Evolutionary conservation across 2,888 invertebrate genomes (phyloP).

Genomic region (Oegoconia quadripuncta): DNA sequence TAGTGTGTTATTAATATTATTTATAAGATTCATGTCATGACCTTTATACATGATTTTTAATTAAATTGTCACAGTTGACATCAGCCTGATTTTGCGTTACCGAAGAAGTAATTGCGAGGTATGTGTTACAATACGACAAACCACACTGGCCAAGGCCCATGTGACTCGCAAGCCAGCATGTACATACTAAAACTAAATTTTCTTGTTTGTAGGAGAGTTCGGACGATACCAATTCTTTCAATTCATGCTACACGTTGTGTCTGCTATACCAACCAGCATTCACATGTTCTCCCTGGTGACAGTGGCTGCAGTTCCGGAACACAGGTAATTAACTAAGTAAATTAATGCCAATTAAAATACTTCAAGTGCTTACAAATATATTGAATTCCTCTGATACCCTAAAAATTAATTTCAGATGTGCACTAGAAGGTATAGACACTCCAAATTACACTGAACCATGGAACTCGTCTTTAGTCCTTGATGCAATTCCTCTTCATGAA

Average conservation of each 20-base stretch:
- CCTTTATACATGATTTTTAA: too few species aligned
- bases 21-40: too few species aligned
- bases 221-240: slow-evolving; percentile 90
- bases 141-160: too few species aligned
- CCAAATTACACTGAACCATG: slow-evolving; percentile 69
- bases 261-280: slow-evolving; percentile 87
- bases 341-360: too few species aligned
- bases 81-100: too few species aligned
- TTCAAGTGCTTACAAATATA: neutral
- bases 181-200: neutral
- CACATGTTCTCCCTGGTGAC: slow-evolving; percentile 91
- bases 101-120: too few species aligned
- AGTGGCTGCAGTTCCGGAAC: slow-evolving; percentile 88
- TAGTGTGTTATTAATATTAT: neutral
- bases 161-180: too few species aligned
- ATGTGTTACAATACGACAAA: too few species aligned
- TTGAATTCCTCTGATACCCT: neutral
- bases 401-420: slow-evolving; percentile 82
- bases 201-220: slow-evolving; percentile 84
- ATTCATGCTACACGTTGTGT: slow-evolving; percentile 86
- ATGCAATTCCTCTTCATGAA: slow-evolving; percentile 78
- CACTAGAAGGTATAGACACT: slow-evolving; percentile 78
- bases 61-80: too few species aligned
- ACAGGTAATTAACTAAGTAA: too few species aligned
- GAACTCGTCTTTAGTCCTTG: slow-evolving; percentile 73